Percentiles rank a stretch among this genome's conserved stretches.
phyloP scores from a whole-genome alignment of 2,888 invertebrate genomes.

The Muschampia plurimacula region DNA sequence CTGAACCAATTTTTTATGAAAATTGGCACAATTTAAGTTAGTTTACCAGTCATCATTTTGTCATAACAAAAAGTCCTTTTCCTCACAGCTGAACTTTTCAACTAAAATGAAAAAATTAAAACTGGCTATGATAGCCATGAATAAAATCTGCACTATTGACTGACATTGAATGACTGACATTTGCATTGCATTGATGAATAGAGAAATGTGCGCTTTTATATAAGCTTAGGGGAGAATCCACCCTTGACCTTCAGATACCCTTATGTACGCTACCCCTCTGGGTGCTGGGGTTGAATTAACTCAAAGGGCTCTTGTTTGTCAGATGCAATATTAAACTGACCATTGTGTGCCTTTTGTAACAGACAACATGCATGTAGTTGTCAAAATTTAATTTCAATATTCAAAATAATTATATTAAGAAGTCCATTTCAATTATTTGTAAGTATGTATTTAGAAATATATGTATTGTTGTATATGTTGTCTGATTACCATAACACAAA shows the following conservation, averaged over 20 bases:
- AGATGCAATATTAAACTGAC: conserved; percentile 24
- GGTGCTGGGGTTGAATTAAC: conserved; percentile 30
- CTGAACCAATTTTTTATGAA: too few species aligned
- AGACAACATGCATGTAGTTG: too few species aligned
- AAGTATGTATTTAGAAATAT: too few species aligned
- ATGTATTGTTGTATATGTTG: too few species aligned
- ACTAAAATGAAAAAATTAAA: not conserved
- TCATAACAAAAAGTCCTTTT: too few species aligned
- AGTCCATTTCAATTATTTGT: too few species aligned
- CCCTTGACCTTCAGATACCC: conserved; percentile 63
- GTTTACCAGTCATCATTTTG: too few species aligned
- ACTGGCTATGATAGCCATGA: not conserved
- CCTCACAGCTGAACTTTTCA: not conserved
- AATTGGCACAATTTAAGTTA: too few species aligned
- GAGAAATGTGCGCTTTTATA: conserved; percentile 4
- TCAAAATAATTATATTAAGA: too few species aligned
- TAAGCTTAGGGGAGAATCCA: conserved; percentile 27
- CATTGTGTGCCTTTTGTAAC: conserved; percentile 14
- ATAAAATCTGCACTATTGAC: not conserved
- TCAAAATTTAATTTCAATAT: too few species aligned
- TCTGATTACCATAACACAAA: too few species aligned
- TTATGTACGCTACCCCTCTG: conserved; percentile 33
- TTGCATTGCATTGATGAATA: conserved; percentile 33
- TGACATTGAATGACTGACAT: conserved; percentile 20
- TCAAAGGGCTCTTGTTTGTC: conserved; percentile 31